Evolutionary conservation across 2,888 invertebrate genomes (phyloP), one percentile per base, ranked within the genome.

Genomic region (Lithophane semibrunnea): DNA sequence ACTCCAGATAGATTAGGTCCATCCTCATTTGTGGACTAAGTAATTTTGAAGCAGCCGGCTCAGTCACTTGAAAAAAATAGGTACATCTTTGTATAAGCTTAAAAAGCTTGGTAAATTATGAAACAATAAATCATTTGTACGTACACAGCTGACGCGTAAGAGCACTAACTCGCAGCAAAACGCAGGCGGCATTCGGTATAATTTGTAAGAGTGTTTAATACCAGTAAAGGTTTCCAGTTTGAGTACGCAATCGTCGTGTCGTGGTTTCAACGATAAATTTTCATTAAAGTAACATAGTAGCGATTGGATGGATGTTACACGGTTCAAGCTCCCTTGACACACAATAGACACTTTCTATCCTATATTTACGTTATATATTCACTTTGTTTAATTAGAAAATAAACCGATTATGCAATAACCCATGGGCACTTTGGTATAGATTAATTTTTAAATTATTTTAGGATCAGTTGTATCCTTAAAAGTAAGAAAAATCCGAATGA

Each of bases 161-260:
- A 90, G 77, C 86, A 74, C 83, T 88, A 87, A 85, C 86, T 87
- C 84, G 37, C 37, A 37, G 37, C 37, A 37, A 37, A 37, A 37
- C 3, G 37, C 37, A 37, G 37, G 37, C 37, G 3, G 37, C 37
- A 37, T 37, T 37, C 37, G 79, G 83, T 87, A 90, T 92, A 91
- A 92, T 37, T 92, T 90, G 91, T 91, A 90, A 91, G 91, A 91
- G 91, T 90, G 90, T 92, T 86, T 88, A 87, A 67, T 89, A 90
- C 75, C 83, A 90, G 90, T 91, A 90, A 92, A 92, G 88, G 89
- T 88, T 90, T 87, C 89, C 92, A 92, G 92, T 92, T 91, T 88
- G 84, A 91, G 90, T 91, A 88, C 88, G 88, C 90, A 88, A 88
- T 89, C 83, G 89, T 83, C 80, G 82, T 87, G 91, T 91, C 90